Evolutionary conservation across 1,140 invertebrate genomes (phyloP).

Genomic region (Neotoxoptera formosana): DNA sequence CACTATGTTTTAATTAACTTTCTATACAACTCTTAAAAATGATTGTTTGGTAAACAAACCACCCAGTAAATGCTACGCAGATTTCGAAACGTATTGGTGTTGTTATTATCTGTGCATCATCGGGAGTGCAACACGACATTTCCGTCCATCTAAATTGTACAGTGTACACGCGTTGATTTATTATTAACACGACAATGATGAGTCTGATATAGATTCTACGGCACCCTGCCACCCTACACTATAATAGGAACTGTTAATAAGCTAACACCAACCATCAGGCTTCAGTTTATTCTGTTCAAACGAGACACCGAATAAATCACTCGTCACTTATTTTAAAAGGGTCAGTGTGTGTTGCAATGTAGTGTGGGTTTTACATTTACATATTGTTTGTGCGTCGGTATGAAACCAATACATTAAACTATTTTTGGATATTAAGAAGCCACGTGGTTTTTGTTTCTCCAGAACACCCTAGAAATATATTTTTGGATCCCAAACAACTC

Average conservation of each 20-base stretch:
- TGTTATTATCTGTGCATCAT: not conserved
- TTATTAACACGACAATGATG: not conserved
- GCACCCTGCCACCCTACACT: not conserved
- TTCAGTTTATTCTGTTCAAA: not conserved
- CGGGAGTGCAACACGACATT: not conserved
- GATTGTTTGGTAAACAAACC: no score
- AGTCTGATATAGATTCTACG: not conserved
- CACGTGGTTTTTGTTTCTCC: not conserved
- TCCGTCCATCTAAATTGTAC: not conserved
- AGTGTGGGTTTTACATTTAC: not conserved
- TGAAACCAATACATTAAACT: conserved; percentile 30
- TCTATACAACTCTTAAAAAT: no score
- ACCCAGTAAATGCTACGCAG: not conserved
- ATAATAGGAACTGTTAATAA: not conserved
- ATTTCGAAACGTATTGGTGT: not conserved
- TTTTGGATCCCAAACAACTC: conserved; percentile 5
- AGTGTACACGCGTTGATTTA: not conserved
- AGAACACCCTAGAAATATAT: not conserved
- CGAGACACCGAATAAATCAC: not conserved
- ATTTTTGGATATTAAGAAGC: conserved; percentile 6
- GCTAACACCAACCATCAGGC: not conserved
- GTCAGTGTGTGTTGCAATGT: not conserved
- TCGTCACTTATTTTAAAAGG: not conserved
- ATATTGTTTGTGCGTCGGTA: not conserved
- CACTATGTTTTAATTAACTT: no score